Conservation (phyloP, 1,140 invertebrate species). For the Campoletis sonorensis region DNA sequence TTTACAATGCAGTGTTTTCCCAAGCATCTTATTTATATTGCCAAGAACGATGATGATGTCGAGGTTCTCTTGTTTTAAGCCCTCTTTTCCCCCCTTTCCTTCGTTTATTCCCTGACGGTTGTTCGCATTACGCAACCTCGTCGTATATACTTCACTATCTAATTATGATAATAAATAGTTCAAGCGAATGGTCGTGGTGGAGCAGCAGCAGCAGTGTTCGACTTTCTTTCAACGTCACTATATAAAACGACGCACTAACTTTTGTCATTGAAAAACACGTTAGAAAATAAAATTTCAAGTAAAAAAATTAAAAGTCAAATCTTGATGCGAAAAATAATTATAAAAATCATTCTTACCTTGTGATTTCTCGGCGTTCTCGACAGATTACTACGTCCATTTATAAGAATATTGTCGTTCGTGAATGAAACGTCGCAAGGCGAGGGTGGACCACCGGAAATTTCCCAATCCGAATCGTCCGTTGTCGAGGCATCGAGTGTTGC, state of each 20-base stretch:
- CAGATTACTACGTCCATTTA: slow-evolving; percentile 89
- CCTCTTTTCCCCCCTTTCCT: background rate
- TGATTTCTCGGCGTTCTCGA: slow-evolving; percentile 81
- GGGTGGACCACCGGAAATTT: slow-evolving; percentile 81
- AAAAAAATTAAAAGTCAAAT: background rate
- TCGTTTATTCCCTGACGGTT: background rate
- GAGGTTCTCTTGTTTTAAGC: background rate
- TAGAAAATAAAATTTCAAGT: background rate
- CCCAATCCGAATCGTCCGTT: slow-evolving; percentile 81
- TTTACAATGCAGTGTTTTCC: slow-evolving; percentile 26
- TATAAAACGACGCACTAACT: background rate
- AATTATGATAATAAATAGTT: slow-evolving; percentile 46
- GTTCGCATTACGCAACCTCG: slow-evolving; percentile 33
- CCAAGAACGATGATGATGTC: slow-evolving; percentile 6
- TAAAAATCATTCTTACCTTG: slow-evolving; percentile 74
- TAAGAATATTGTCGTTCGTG: slow-evolving; percentile 91
- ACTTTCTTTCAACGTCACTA: slow-evolving; percentile 8
- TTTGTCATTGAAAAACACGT: background rate
- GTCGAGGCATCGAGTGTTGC: slow-evolving; percentile 80
- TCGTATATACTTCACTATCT: slow-evolving; percentile 32
- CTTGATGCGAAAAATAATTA: background rate
- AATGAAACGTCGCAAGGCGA: slow-evolving; percentile 90
- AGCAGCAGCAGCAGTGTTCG: too few species aligned
- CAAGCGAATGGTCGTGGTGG: slow-evolving; percentile 23
- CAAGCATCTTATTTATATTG: slow-evolving; percentile 38